These are phyloP conservation scores for Rosalia funebris DNA, from an alignment of 2,888 invertebrate species.

Conservation along the genomic window DNA sequence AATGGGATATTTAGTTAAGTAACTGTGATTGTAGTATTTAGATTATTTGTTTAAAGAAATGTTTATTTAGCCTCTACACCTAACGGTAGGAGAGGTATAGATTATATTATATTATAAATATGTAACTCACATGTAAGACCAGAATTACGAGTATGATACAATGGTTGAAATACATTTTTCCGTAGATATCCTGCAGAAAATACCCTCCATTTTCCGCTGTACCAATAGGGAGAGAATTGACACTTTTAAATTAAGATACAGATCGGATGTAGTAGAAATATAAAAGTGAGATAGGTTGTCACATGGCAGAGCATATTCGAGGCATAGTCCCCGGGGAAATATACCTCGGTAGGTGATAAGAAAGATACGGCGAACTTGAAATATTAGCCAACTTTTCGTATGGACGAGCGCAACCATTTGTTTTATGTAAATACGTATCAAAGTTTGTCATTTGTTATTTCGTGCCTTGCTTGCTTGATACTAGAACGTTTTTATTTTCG, in stretches of 20 bases:
- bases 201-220: constrained; percentile 10
- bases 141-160: too few relatives aligned
- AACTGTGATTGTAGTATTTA: too few relatives aligned
- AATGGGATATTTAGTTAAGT: too few relatives aligned
- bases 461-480: constrained; percentile 41
- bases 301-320: constrained; percentile 39
- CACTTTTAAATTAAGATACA: constrained; percentile 59
- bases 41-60: too few relatives aligned
- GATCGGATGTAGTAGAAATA: constrained; percentile 54
- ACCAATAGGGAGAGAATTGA: constrained; percentile 52
- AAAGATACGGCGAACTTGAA: constrained; percentile 58
- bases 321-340: constrained; percentile 60
- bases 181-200: too few relatives aligned
- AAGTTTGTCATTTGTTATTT: constrained; percentile 63
- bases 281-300: constrained; percentile 57
- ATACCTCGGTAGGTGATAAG: constrained; percentile 58
- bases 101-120: too few relatives aligned
- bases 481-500: constrained; percentile 12
- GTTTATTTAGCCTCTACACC: too few relatives aligned
- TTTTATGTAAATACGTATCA: constrained; percentile 66
- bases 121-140: too few relatives aligned
- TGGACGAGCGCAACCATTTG: constrained; percentile 65
- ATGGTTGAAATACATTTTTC: too few relatives aligned
- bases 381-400: constrained; percentile 66
- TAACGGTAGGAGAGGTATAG: too few relatives aligned